A percentile compares a stretch with the other conserved stretches of the same genome.
These are phyloP conservation scores for Eurytoma adleriae DNA, from an alignment of 2,888 invertebrate genomes.

Conservation along the genomic window DNA sequence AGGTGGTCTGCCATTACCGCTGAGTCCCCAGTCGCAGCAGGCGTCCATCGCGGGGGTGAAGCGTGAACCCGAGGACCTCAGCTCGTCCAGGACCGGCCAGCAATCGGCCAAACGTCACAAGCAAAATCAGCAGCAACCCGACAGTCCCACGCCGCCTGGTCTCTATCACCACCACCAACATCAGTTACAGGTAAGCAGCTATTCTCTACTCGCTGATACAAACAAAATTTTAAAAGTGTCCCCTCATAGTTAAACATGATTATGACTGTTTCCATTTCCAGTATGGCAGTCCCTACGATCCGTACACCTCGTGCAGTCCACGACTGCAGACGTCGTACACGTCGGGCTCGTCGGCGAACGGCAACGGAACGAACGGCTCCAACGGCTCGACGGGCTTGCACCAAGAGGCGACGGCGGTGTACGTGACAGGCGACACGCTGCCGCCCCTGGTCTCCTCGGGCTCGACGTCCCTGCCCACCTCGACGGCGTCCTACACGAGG, in stretches of 20 bases:
- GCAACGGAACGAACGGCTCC: slow-evolving; percentile 62
- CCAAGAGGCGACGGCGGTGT: slow-evolving; percentile 77
- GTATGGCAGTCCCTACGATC: slow-evolving; percentile 74
- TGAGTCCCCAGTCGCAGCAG: slow-evolving; percentile 73
- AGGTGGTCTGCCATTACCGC: slow-evolving; percentile 72
- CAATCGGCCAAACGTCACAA: slow-evolving; percentile 68
- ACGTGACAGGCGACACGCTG: slow-evolving; percentile 79
- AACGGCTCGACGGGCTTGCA: slow-evolving; percentile 66
- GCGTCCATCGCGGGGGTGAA: slow-evolving; percentile 79
- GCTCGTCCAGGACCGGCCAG: slow-evolving; percentile 75
- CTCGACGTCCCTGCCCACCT: slow-evolving; percentile 81
- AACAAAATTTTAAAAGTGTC: not conserved
- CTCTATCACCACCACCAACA: slow-evolving; percentile 75
- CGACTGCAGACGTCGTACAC: slow-evolving; percentile 72
- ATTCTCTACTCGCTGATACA: too few species aligned
- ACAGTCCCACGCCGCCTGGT: slow-evolving; percentile 73
- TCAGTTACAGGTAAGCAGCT: slow-evolving; percentile 70
- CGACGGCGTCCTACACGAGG: slow-evolving; percentile 73
- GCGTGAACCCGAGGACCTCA: slow-evolving; percentile 89
- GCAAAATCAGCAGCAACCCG: slow-evolving; percentile 70
- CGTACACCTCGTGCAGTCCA: slow-evolving; percentile 72
- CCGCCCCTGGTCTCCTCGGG: slow-evolving; percentile 76
- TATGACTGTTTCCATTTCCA: slow-evolving; percentile 61
- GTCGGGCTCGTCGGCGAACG: slow-evolving; percentile 64
- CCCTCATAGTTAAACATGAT: too few species aligned